Evolutionary conservation across 2,113 vertebrate genomes (phyloP), one percentile per base, ranked within the genome.

Genomic region (Eurystomus gularis): DNA sequence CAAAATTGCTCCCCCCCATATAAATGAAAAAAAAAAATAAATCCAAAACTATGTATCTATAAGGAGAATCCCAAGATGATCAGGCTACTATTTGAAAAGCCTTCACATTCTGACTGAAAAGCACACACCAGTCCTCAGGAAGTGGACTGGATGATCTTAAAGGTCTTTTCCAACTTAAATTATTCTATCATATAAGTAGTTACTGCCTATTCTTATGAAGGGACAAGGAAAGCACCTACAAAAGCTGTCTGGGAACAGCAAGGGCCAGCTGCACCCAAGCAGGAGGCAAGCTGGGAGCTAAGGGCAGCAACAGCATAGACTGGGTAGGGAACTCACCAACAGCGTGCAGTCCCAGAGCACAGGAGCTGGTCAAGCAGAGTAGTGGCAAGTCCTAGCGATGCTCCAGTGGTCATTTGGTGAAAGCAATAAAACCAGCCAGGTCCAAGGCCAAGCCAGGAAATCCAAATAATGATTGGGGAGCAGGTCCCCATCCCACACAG

Each of bases 401-500:
- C 3, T 31, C 49, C 37, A 4, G 1, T 4, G 7, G 3, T 42
- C 40, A 17, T 7, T 5, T 7, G 2, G 6, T 7, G 8, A 28
- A 85, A 66, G 25, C 5, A 55, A 21, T 13, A 40, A 69, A 70
- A 62, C 10, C 14, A 78, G 3, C 3, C 9, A 44, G 19, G 2
- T 10, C 28, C 25, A 7, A 84, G 28, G 3, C 28, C 20, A 61
- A 28, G 0, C 11, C 44, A 66, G 11, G 11, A 88, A 80, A 54
- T 1, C 10, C 46, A 71, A 29, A 75, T 3, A 86, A 33, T 13
- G 65, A 60, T 8, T 35, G 21, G 35, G 35, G 7, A 76, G 4
- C 2, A 26, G 0, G 0, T 0, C 1, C 9, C 15, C 28, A 28
- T 6, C 9, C 19, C 60, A 37, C 19, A 64, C 8, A 81, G 13